phyloP scores from a whole-genome alignment of 2,113 vertebrate genomes.

The Polypterus senegalus region DNA sequence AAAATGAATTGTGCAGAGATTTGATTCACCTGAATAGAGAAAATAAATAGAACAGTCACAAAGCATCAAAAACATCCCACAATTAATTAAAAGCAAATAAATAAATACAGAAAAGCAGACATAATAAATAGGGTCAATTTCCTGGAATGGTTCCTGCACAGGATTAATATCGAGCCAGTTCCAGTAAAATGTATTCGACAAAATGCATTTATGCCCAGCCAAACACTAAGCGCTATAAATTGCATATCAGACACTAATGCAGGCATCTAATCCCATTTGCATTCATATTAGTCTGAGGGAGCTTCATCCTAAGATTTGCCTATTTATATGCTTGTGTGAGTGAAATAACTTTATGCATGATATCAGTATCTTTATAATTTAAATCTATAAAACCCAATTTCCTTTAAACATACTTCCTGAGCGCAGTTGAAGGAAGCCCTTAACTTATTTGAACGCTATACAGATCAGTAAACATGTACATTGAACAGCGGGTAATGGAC shows the following conservation, averaged over 20 bases:
- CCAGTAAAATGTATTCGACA: slow-evolving; percentile 24
- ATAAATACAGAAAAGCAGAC: too few species aligned
- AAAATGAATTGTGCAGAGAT: too few species aligned
- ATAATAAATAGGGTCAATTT: background rate
- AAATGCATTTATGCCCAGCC: slow-evolving; percentile 44
- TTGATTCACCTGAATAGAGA: too few species aligned
- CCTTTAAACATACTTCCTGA: slow-evolving; percentile 62
- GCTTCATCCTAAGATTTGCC: slow-evolving; percentile 74
- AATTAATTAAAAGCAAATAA: too few species aligned
- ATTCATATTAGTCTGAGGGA: slow-evolving; percentile 82
- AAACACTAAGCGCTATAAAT: slow-evolving; percentile 64
- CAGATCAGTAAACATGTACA: slow-evolving; percentile 76
- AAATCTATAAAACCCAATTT: slow-evolving; percentile 76
- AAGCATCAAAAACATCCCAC: too few species aligned
- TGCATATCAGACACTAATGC: slow-evolving; percentile 75
- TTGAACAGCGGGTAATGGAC: slow-evolving; percentile 53
- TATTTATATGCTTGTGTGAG: slow-evolving; percentile 78
- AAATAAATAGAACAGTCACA: too few species aligned
- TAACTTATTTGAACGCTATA: slow-evolving; percentile 69
- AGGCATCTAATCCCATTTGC: slow-evolving; percentile 85
- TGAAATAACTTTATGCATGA: slow-evolving; percentile 64
- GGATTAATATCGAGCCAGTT: slow-evolving; percentile 40
- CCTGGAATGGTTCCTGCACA: slow-evolving; percentile 24
- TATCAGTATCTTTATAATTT: slow-evolving; percentile 77
- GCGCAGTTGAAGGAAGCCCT: slow-evolving; percentile 53